Conservation (phyloP, 1,140 invertebrate species). For the Bombus impatiens region DNA sequence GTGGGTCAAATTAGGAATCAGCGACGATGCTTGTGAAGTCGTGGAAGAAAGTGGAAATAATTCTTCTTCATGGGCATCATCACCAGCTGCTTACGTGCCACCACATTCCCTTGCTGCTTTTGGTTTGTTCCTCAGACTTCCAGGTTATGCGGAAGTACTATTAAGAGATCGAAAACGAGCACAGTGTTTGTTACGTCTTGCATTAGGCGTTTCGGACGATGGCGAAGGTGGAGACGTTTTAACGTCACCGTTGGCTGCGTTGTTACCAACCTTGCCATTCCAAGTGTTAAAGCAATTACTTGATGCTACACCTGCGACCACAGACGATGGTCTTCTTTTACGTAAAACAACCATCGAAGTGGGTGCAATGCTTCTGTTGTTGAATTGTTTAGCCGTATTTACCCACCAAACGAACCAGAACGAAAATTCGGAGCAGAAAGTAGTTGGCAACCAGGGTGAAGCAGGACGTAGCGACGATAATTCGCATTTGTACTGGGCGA, state of each 20-base stretch:
- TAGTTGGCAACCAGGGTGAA: constrained; percentile 40
- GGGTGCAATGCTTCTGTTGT: constrained; percentile 91
- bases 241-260: constrained; percentile 88
- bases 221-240: constrained; percentile 94
- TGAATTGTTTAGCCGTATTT: constrained; percentile 94
- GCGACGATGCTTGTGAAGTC: constrained; percentile 89
- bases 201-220: constrained; percentile 94
- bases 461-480: constrained; percentile 86
- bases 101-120: constrained; percentile 95
- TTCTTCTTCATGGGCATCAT: constrained; percentile 75
- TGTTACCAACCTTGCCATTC: constrained; percentile 94
- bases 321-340: constrained; percentile 90
- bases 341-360: constrained; percentile 91
- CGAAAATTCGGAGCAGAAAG: constrained; percentile 61
- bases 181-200: constrained; percentile 91
- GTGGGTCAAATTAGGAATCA: constrained; percentile 91
- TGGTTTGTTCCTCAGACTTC: constrained; percentile 92
- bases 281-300: constrained; percentile 91
- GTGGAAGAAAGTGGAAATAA: constrained; percentile 81
- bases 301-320: constrained; percentile 89
- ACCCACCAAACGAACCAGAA: constrained; percentile 88
- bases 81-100: constrained; percentile 86
- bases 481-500: constrained; percentile 96
- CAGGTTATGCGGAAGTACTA: constrained; percentile 94
- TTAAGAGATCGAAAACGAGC: constrained; percentile 92